Evolutionary conservation across 1,140 invertebrate genomes (phyloP).

Genomic region (Lanistes nyassanus): DNA sequence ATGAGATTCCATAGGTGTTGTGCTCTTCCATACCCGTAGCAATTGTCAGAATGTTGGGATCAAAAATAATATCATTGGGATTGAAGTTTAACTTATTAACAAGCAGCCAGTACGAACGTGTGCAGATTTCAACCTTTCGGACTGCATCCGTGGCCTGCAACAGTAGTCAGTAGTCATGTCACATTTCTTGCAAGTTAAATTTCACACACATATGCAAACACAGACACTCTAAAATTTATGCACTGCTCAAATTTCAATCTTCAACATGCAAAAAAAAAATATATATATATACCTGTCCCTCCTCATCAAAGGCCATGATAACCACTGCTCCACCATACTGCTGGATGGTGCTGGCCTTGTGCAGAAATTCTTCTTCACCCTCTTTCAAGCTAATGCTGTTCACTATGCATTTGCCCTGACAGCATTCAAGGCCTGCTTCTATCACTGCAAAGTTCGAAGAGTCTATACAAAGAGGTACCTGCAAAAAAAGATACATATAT

Average conservation of each 20-base stretch:
- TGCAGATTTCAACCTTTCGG: slow-evolving; percentile 72
- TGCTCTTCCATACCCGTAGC: slow-evolving; percentile 77
- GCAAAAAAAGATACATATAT: slow-evolving; percentile 20
- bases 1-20: slow-evolving; percentile 71
- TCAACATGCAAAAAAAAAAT: too few species aligned
- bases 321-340: slow-evolving; percentile 74
- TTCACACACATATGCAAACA: too few species aligned
- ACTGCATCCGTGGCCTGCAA: slow-evolving; percentile 69
- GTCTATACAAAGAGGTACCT: slow-evolving; percentile 74
- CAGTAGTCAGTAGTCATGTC: slow-evolving; percentile 1
- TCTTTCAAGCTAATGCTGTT: slow-evolving; percentile 75
- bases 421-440: slow-evolving; percentile 73
- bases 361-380: slow-evolving; percentile 72
- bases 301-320: slow-evolving; percentile 69
- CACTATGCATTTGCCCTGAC: slow-evolving; percentile 75
- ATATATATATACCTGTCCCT: slow-evolving; percentile 68
- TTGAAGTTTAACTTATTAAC: slow-evolving; percentile 70
- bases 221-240: too few species aligned
- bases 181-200: too few species aligned
- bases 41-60: slow-evolving; percentile 76
- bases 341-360: slow-evolving; percentile 68
- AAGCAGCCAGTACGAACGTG: slow-evolving; percentile 71
- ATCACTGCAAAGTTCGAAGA: slow-evolving; percentile 73
- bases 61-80: slow-evolving; percentile 75
- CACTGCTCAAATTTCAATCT: too few species aligned